Conservation (phyloP, 1,140 invertebrate genomes). For the Drosophila hydei region DNA sequence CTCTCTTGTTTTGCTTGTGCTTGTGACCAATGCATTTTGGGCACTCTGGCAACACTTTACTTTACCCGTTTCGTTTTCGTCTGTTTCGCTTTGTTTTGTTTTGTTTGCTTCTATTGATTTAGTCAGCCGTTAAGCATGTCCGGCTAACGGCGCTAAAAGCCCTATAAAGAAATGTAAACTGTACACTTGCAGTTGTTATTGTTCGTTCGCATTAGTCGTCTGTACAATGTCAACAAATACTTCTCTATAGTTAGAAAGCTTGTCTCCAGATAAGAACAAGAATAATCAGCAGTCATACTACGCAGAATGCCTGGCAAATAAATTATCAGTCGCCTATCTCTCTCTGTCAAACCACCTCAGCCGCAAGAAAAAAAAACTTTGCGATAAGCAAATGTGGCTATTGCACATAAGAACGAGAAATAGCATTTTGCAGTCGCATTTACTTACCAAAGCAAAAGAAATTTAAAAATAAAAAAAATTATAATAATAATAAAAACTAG, state of each 20-base stretch:
- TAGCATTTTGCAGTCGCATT: slow-evolving; percentile 21
- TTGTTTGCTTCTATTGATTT: slow-evolving; percentile 21
- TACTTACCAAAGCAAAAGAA: slow-evolving; percentile 3
- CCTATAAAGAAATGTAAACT: slow-evolving; percentile 23
- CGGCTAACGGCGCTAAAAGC: slow-evolving; percentile 34
- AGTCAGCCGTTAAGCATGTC: slow-evolving; percentile 26
- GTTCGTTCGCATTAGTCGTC: slow-evolving; percentile 10
- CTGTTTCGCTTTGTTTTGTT: slow-evolving; percentile 8
- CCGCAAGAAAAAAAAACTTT: neutral
- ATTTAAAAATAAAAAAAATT: slow-evolving; percentile 5
- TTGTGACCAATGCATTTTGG: slow-evolving; percentile 13
- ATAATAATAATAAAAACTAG: slow-evolving; percentile 13
- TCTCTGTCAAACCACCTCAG: neutral
- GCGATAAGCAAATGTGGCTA: slow-evolving; percentile 4
- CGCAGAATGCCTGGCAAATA: slow-evolving; percentile 22
- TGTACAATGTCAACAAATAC: slow-evolving; percentile 26
- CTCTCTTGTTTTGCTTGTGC: neutral
- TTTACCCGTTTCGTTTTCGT: slow-evolving; percentile 8
- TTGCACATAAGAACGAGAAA: slow-evolving; percentile 5
- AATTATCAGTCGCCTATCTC: slow-evolving; percentile 7
- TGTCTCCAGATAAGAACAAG: slow-evolving; percentile 22
- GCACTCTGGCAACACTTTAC: slow-evolving; percentile 4
- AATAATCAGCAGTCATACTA: slow-evolving; percentile 1
- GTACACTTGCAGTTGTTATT: slow-evolving; percentile 22
- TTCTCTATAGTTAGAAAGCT: slow-evolving; percentile 16